Base-by-base conservation (phyloP, 2,113 vertebrate genomes). In the Tor tambroides region DNA sequence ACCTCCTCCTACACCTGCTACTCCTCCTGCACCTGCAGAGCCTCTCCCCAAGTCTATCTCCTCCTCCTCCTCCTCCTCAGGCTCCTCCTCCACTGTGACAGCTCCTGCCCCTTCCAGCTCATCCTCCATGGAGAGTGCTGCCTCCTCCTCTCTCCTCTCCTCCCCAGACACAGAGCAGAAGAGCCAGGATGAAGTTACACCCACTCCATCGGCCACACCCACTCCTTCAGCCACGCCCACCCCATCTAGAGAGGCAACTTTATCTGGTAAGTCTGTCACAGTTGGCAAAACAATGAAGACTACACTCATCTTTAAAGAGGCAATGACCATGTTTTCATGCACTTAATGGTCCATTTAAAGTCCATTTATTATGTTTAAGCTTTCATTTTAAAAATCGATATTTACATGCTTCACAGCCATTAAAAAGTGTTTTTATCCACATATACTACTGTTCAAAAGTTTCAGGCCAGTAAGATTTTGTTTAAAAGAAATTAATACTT, bases 131-230 rank as follows among this genome's bases (percentile, higher is more conserved):
- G 96, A 95, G 92, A 96, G 93, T 87, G 95, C 96, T 1, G 94
- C 87, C 9, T 93, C 91, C 69, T 95, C 96, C 75, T 91, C 96
- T 75, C 88, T 95, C 35, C 90, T 95, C 3, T 96, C 96, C 35
- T 95, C 96, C 81, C 94, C 96, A 54, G 96, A 96, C 88, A 95
- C 91, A 0, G 96, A 97, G 83, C 96, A 95, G 87, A 96, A 94
- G 91, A 94, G 92, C 88, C 94, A 90, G 86, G 41, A 85, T 0
- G 84, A 90, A 0, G 88, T 77, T 46, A 90, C 90, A 0, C 78
- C 90, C 17, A 80, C 88, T 30, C 30, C 90, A 1, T 91, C 88
- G 0, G 84, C 93, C 49, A 86, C 92, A 0, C 71, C 92, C 86
- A 88, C 89, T 41, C 74, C 88, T 2, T 91, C 88, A 0, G 84